Conservation (phyloP, 2,797 vertebrate genomes). For the Sebastolobus altivelis region DNA sequence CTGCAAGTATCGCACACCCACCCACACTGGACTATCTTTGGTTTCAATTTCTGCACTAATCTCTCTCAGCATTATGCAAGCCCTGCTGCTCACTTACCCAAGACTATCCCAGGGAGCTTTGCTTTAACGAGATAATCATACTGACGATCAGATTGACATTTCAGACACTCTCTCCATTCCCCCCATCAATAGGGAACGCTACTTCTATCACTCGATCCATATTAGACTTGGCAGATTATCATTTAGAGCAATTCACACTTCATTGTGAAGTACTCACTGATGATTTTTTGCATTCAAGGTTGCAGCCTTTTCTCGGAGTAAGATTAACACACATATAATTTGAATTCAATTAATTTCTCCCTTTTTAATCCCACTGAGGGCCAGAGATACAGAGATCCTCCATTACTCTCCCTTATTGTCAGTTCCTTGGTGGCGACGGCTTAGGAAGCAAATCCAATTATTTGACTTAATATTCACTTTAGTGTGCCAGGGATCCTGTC, state of each 20-base stretch:
- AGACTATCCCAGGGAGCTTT: conserved; percentile 77
- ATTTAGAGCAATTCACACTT: conserved; percentile 76
- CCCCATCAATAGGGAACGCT: conserved; percentile 66
- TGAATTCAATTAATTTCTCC: conserved; percentile 78
- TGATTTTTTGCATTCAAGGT: conserved; percentile 69
- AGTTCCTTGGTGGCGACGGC: conserved; percentile 62
- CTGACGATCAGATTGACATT: conserved; percentile 80
- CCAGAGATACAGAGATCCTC: conserved; percentile 73
- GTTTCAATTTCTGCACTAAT: conserved; percentile 72
- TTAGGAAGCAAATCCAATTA: conserved; percentile 81
- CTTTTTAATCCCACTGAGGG: conserved; percentile 71
- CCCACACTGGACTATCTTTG: conserved; percentile 76
- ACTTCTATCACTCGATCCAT: conserved; percentile 69
- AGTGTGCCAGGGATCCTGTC: conserved; percentile 54
- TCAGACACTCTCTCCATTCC: conserved; percentile 74
- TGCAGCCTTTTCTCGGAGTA: conserved; percentile 58
- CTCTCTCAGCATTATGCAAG: conserved; percentile 69
- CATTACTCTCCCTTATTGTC: conserved; percentile 66
- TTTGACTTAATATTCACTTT: conserved; percentile 81
- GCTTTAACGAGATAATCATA: conserved; percentile 78
- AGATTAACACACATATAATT: conserved; percentile 80
- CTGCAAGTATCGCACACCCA: conserved; percentile 56
- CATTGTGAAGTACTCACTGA: conserved; percentile 68
- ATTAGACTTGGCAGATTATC: conserved; percentile 79
- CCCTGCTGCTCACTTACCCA: conserved; percentile 74